Percentiles rank a stretch among this genome's conserved stretches.
phyloP scores from a whole-genome alignment of 2,797 vertebrate species.

The Odontamblyopus rebecca region DNA sequence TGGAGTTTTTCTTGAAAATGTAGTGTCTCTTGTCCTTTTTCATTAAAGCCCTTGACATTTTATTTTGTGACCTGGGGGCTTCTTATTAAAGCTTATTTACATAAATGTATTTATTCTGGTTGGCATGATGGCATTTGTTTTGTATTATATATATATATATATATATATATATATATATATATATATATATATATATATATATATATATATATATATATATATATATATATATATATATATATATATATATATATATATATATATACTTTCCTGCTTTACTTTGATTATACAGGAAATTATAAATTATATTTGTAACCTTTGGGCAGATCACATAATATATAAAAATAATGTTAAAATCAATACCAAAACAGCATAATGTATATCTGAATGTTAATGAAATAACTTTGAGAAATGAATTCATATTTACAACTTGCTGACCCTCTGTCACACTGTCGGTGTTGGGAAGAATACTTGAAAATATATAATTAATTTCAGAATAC shows the following conservation, averaged over 20 bases:
- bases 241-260: background rate
- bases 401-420: background rate
- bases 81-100: background rate
- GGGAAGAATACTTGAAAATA: too few relatives aligned
- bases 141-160: background rate
- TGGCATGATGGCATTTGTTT: background rate
- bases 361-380: background rate
- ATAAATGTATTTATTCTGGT: background rate
- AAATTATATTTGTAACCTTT: background rate
- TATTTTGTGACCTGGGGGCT: background rate
- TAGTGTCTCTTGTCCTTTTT: background rate
- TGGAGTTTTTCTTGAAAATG: background rate
- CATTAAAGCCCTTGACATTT: constrained; percentile 2
- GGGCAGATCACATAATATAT: background rate
- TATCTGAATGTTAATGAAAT: background rate
- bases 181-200: background rate
- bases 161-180: background rate
- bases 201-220: background rate
- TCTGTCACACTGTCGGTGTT: background rate
- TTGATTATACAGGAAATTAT: background rate
- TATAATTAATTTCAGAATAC: too few relatives aligned
- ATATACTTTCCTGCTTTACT: background rate
- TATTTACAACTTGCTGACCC: background rate
- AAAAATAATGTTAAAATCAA: background rate
- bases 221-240: background rate